A percentile compares a stretch with the other conserved stretches of the same genome.
Conservation (phyloP, 2,113 vertebrate genomes). For the Aix galericulata region DNA sequence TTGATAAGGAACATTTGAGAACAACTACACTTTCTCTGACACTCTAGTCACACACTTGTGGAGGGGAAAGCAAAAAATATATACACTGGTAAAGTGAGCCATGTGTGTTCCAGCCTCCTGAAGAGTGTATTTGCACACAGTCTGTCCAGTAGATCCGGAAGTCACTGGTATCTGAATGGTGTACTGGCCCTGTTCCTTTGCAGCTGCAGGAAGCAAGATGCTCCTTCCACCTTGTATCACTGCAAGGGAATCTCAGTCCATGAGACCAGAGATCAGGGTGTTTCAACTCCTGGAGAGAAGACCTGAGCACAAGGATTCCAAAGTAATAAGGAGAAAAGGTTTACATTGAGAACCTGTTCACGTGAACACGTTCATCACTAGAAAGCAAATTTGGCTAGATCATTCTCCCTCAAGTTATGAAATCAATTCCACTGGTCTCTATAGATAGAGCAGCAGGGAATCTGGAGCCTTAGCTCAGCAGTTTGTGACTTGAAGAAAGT, state of each 20-base stretch:
- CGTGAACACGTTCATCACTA: neutral
- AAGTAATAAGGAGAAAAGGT: neutral
- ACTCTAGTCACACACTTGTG: neutral
- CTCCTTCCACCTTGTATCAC: conserved; percentile 29
- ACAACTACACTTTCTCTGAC: neutral
- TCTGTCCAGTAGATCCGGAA: conserved; percentile 2
- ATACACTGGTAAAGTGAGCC: neutral
- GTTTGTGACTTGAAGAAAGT: neutral
- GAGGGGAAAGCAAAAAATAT: neutral
- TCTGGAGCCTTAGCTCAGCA: neutral
- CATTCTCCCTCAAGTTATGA: neutral
- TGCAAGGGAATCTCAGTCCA: conserved; percentile 2
- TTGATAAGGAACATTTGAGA: neutral
- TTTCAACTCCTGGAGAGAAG: neutral
- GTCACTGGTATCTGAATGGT: neutral
- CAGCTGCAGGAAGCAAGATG: conserved; percentile 50
- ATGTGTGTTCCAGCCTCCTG: neutral
- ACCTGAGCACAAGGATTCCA: neutral
- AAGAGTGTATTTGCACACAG: neutral
- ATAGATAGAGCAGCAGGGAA: neutral
- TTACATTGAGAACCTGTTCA: neutral
- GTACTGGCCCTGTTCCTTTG: conserved; percentile 29
- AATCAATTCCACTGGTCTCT: neutral
- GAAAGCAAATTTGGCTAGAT: neutral
- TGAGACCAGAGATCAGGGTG: neutral